Conservation (phyloP, 2,797 vertebrate species). For the Protonibea diacanthus region DNA sequence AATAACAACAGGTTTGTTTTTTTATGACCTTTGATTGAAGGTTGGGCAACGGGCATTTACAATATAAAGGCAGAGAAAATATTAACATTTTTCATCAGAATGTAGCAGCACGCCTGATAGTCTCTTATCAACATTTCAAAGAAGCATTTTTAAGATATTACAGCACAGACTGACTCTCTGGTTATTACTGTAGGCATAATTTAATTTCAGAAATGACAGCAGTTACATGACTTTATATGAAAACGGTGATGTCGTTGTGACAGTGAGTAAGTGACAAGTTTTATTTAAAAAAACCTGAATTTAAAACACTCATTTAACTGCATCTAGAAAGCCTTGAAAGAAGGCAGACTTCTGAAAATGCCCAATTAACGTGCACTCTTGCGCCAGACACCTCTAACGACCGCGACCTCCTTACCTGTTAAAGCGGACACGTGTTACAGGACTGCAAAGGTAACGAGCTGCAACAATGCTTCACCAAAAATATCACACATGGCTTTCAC, state of each 20-base stretch:
- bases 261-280: slow-evolving; percentile 16
- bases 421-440: slow-evolving; percentile 50
- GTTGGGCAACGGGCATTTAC: not conserved
- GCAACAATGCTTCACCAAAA: not conserved
- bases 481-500: slow-evolving; percentile 11
- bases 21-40: not conserved
- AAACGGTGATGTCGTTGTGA: not conserved
- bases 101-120: not conserved
- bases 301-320: slow-evolving; percentile 66
- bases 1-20: not conserved
- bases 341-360: slow-evolving; percentile 70
- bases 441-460: slow-evolving; percentile 3
- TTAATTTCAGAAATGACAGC: not conserved
- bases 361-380: slow-evolving; percentile 84
- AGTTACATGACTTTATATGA: not conserved
- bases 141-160: slow-evolving; percentile 51
- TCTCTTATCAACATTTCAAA: slow-evolving; percentile 38
- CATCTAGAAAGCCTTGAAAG: slow-evolving; percentile 75
- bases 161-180: not conserved
- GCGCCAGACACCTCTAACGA: slow-evolving; percentile 75
- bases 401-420: slow-evolving; percentile 85
- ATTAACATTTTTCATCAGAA: slow-evolving; percentile 1
- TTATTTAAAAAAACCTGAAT: slow-evolving; percentile 57
- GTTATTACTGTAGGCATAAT: not conserved
- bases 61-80: slow-evolving; percentile 7